Base-by-base conservation (phyloP, 2,888 invertebrate species). In the Julus scanicus region DNA sequence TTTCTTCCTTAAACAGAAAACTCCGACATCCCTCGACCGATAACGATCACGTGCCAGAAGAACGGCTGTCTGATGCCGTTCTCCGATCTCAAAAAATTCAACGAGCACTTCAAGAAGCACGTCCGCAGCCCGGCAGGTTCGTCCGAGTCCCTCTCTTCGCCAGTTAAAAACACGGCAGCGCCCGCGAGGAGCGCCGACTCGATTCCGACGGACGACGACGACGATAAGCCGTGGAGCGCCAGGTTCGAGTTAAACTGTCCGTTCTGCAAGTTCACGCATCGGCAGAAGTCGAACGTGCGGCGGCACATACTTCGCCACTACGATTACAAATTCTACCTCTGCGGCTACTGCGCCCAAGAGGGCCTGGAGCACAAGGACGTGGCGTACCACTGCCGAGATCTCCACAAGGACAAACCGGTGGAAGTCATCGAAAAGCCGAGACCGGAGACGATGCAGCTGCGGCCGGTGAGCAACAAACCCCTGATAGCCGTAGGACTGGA, bases 291-390 rank as follows among this genome's bases (percentile, higher is more conserved):
- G 6, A 87, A 71, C 37, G 87, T 71, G 29, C 39, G n/a, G 20
- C 44, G 57, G 29, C 88, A 88, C 49, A 49, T 84, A n/a, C 48
- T 88, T 2, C 39, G 88, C 83, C 88, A 88, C 71, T 88, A 88
- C 84, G 84, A 88, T 20, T 88, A 20, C 57, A 83, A 71, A 37
- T 88, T 88, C 20, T 88, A 39, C 88, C 3, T 20, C 13, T 88
- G 88, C 80, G 20, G 39, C n/a, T 15, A 87, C 71, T 87, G 63
- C 20, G 20, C 29, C 40, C n/a, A 13, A 9, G 63, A 87, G 20
- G 44, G 44, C 20, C 44, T 80, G 39, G 15, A 40, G 44, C 17
- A 44, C 15, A 80, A 71, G 37, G 80, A 87, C 39, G 5, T 87
- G 2, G 40, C 9, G 11, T 13, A 11, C 2, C 87, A 87, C 37